A percentile compares a stretch with the other conserved stretches of the same genome.
These are phyloP conservation scores for Rhaphigaster nebulosa DNA, from an alignment of 2,888 invertebrate species.

Conservation along the genomic window DNA sequence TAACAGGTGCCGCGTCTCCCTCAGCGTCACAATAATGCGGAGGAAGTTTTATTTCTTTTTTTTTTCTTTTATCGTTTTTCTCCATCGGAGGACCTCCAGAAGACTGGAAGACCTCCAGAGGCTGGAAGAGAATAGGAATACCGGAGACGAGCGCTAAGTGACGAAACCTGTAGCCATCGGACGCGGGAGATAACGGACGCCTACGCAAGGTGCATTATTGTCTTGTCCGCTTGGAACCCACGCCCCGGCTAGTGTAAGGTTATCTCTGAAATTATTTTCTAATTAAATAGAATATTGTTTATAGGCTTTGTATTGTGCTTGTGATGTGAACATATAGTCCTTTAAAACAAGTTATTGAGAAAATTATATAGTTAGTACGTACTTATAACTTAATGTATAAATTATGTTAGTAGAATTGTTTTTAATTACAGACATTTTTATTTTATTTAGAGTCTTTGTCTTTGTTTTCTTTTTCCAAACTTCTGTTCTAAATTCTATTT, in stretches of 20 bases:
- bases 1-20: constrained; percentile 6
- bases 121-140: not conserved
- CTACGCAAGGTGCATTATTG: constrained; percentile 30
- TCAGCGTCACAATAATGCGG: not conserved
- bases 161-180: constrained; percentile 17
- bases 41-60: not conserved
- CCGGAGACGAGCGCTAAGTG: not conserved
- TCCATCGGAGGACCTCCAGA: not conserved
- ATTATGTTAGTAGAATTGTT: too few species aligned
- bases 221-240: not conserved
- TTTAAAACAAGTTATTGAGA: too few species aligned
- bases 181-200: not conserved
- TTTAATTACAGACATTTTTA: too few species aligned
- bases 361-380: too few species aligned
- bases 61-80: not conserved
- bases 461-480: too few species aligned
- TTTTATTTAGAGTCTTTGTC: too few species aligned
- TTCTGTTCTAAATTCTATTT: too few species aligned
- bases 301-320: not conserved
- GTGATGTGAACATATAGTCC: not conserved
- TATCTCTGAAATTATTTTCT: not conserved
- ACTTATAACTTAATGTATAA: too few species aligned
- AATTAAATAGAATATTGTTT: not conserved
- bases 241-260: not conserved
- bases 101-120: constrained; percentile 1